These are phyloP conservation scores for Dryococelus australis DNA, from an alignment of 2,888 invertebrate genomes.

Conservation along the genomic window DNA sequence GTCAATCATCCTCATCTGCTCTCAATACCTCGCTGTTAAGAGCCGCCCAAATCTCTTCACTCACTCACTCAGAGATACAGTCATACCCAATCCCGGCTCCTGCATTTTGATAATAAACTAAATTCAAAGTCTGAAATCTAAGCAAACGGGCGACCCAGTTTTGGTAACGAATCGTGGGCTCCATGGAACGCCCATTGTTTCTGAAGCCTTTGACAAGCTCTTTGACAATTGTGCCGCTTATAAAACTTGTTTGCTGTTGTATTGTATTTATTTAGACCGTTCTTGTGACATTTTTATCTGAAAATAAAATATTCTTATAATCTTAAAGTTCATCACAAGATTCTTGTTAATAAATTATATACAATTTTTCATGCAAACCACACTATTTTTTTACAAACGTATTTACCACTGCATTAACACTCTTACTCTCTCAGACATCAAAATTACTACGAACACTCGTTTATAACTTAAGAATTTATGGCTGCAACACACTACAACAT, in stretches of 20 bases:
- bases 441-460: not conserved
- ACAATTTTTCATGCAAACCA: no score
- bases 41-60: no score
- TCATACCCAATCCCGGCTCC: not conserved
- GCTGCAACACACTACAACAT: not conserved
- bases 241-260: not conserved
- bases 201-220: not conserved
- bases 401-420: not conserved
- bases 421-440: not conserved
- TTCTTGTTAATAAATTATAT: not conserved
- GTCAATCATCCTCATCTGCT: no score
- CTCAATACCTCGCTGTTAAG: no score
- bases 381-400: not conserved
- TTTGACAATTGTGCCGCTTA: not conserved
- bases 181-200: slow-evolving; percentile 12
- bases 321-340: not conserved
- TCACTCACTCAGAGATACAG: not conserved
- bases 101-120: not conserved
- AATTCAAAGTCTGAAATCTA: not conserved
- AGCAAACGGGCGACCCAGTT: not conserved
- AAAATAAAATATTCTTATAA: not conserved
- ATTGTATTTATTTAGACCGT: not conserved
- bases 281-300: not conserved
- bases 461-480: not conserved
- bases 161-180: not conserved